phyloP scores from a whole-genome alignment of 2,888 invertebrate species.

The Pollenia amentaria region DNA sequence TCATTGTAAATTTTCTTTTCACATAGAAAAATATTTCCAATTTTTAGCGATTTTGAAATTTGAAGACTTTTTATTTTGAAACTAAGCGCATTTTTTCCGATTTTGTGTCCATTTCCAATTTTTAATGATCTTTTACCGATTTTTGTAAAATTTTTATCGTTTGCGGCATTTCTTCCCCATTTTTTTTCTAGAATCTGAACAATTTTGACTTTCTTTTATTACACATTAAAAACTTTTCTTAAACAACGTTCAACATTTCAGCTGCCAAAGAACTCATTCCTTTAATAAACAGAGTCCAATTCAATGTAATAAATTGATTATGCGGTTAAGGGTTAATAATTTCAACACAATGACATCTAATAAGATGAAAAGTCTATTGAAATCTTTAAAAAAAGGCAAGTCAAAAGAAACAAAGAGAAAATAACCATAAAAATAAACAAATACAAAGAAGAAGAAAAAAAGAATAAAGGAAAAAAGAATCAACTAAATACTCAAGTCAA shows the following conservation, averaged over 20 bases:
- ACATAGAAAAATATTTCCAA: no score
- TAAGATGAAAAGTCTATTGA: slow-evolving; percentile 60
- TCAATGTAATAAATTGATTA: slow-evolving; percentile 81
- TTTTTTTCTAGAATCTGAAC: no score
- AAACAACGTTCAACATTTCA: background rate
- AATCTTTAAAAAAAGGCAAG: background rate
- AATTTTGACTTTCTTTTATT: no score
- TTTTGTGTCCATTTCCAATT: no score
- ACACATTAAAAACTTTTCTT: no score
- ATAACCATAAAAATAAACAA: slow-evolving; percentile 31
- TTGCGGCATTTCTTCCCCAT: no score
- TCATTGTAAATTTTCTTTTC: no score
- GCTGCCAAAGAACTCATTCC: slow-evolving; percentile 14
- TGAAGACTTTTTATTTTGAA: no score
- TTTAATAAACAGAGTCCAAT: slow-evolving; percentile 24
- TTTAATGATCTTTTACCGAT: no score
- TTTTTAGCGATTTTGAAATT: no score
- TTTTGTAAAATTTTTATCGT: no score
- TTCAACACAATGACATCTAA: slow-evolving; percentile 78
- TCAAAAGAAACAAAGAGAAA: slow-evolving; percentile 45
- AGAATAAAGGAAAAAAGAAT: slow-evolving; percentile 19
- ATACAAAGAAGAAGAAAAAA: slow-evolving; percentile 28
- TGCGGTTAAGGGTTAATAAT: slow-evolving; percentile 84
- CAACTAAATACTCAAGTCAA: slow-evolving; percentile 21
- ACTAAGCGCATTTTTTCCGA: no score